Conservation (phyloP, 2,888 invertebrate species). For the Blomia tropicalis region DNA sequence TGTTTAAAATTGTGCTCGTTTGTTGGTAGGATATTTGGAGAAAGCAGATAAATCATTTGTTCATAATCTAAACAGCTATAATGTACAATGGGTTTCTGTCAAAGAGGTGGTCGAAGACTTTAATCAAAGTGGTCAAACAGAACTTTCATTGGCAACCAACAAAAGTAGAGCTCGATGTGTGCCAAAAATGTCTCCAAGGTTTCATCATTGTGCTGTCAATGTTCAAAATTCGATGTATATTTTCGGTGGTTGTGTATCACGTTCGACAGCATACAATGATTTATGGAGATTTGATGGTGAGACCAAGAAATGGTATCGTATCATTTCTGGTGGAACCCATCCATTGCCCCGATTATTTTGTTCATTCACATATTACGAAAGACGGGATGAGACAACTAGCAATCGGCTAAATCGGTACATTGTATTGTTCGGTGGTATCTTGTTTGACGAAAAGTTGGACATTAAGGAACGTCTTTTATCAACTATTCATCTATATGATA, state of each 20-base stretch:
- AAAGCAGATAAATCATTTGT: background rate
- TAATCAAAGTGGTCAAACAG: slow-evolving; percentile 3
- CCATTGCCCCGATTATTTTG: slow-evolving; percentile 52
- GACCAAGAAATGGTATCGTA: slow-evolving; percentile 57
- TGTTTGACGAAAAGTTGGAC: slow-evolving; percentile 42
- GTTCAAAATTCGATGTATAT: slow-evolving; percentile 60
- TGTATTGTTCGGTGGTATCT: slow-evolving; percentile 68
- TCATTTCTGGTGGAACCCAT: slow-evolving; percentile 46
- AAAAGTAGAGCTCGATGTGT: slow-evolving; percentile 39
- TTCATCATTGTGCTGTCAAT: slow-evolving; percentile 70
- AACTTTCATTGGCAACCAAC: slow-evolving; percentile 19
- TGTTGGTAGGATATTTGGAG: background rate
- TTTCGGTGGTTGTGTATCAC: slow-evolving; percentile 87
- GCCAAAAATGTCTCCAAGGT: slow-evolving; percentile 69
- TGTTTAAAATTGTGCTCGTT: background rate
- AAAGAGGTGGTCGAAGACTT: slow-evolving; percentile 8
- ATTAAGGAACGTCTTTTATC: slow-evolving; percentile 54
- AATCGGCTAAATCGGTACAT: slow-evolving; percentile 67
- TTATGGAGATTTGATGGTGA: slow-evolving; percentile 82
- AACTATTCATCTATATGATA: slow-evolving; percentile 74
- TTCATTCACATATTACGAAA: background rate
- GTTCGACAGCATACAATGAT: slow-evolving; percentile 89
- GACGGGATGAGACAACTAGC: slow-evolving; percentile 52
- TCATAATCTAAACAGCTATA: slow-evolving; percentile 29
- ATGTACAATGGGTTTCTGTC: background rate